These are phyloP conservation scores for Aldrovandia affinis DNA, from an alignment of 2,797 vertebrate genomes.

Conservation along the genomic window DNA sequence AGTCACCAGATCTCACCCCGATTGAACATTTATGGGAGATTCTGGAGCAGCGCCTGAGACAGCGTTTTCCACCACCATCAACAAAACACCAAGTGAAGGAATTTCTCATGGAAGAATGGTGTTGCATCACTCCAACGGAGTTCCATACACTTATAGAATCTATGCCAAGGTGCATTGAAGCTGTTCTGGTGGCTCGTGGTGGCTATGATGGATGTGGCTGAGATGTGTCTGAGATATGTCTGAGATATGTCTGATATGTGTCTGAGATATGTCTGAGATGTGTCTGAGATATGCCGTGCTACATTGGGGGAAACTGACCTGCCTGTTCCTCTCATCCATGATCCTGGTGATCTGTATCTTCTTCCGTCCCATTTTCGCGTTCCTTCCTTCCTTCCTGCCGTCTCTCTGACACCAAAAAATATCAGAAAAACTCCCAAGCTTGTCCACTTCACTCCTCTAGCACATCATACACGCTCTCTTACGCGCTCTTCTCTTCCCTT, in stretches of 20 bases:
- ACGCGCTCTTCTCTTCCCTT: constrained; percentile 55
- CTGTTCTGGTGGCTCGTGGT: too few species aligned
- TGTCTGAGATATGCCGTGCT: constrained; percentile 49
- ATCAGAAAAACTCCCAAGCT: constrained; percentile 65
- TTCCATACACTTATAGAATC: too few species aligned
- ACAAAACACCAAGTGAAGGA: too few species aligned
- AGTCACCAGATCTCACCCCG: too few species aligned
- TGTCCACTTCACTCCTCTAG: constrained; percentile 73
- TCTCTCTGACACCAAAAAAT: constrained; percentile 70
- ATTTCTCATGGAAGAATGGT: too few species aligned
- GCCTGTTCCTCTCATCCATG: constrained; percentile 94
- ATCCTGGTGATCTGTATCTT: constrained; percentile 99
- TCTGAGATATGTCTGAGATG: too few species aligned
- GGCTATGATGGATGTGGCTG: too few species aligned
- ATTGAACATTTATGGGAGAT: too few species aligned
- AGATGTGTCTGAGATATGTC: constrained; percentile 52
- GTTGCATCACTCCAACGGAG: too few species aligned
- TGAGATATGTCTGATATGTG: constrained; percentile 54
- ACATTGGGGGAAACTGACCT: constrained; percentile 76
- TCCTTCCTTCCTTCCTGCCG: constrained; percentile 48
- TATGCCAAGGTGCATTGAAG: too few species aligned
- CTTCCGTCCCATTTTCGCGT: constrained; percentile 90
- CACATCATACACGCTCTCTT: constrained; percentile 75
- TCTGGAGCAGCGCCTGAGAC: too few species aligned
- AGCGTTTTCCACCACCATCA: too few species aligned